Base-by-base conservation (phyloP, 2,888 invertebrate genomes). In the Cryptus armator region DNA sequence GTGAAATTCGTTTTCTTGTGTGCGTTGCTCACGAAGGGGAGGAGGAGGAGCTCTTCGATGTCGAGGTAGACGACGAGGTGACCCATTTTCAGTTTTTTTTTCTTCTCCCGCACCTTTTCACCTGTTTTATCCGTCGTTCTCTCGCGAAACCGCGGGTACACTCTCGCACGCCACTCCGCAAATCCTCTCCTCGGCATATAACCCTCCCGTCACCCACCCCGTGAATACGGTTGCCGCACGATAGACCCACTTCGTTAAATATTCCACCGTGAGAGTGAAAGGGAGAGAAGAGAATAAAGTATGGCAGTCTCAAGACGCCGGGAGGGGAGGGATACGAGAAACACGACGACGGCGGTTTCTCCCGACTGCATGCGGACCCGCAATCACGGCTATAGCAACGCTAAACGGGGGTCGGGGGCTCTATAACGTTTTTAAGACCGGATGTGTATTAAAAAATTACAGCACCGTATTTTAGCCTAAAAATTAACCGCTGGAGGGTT, bases 81-180 rank as follows among this genome's bases (percentile, higher is more conserved):
- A 59, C 59, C 71, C 59, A 72, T 48, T 53, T 66, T 56, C 16
- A 24, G 12, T 43, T 56, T 70, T 29, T 29, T 24, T 68, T n/a
- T 43, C 19, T 68, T 12, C 59, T 14, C 59, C 24, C 59, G 14
- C 66, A 66, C 32, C 66, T 48, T 75, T 91, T 90, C 90, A 90
- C 89, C 89, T 90, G 90, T 89, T 89, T 89, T 87, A 88, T 86
- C 86, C 86, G 84, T 86, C 87, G 62, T 75, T 87, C 74, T 43
- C 29, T 29, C 48, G 51, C 72, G 72, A 56, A 48, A 74, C 53
- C 56, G 59, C 62, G 44, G 46, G 56, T 48, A 51, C 79, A 64
- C 80, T 80, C 72, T 29, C 56, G 44, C 66, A 62, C 71, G 77
- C 43, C 59, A 76, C 76, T 84, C 75, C 29, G 66, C 62, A 71